Evolutionary conservation across 2,797 vertebrate genomes (phyloP).

Genomic region (Pangasius krempfi): DNA sequence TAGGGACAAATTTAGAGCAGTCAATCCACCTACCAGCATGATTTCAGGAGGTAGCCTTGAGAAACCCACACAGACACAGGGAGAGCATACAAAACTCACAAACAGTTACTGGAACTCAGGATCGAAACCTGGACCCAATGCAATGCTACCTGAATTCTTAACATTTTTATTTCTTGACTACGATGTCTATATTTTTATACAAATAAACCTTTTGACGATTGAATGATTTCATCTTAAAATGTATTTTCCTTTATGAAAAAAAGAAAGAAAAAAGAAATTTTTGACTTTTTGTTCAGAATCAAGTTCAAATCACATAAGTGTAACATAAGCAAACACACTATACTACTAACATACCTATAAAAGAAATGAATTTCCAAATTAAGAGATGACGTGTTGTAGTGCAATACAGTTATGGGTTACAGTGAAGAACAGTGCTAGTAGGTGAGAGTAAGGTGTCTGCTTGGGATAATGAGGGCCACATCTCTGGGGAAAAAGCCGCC

Average conservation of each 20-base stretch:
- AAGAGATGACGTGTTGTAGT: background rate
- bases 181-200: background rate
- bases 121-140: background rate
- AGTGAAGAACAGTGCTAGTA: background rate
- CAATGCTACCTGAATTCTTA: background rate
- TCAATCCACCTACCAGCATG: background rate
- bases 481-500: background rate
- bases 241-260: background rate
- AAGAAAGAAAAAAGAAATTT: too few relatives aligned
- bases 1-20: background rate
- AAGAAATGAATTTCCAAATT: background rate
- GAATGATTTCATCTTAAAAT: background rate
- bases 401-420: background rate
- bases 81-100: background rate
- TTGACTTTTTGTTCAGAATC: background rate
- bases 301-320: background rate
- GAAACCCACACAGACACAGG: background rate
- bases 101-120: background rate
- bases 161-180: background rate
- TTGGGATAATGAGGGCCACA: background rate
- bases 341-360: background rate
- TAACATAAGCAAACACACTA: background rate
- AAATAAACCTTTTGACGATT: background rate
- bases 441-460: background rate
- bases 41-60: background rate